A percentile compares a stretch with the other conserved stretches of the same genome.
These are phyloP conservation scores for Pangasianodon hypophthalmus DNA, from an alignment of 2,113 vertebrate species.

Conservation along the genomic window DNA sequence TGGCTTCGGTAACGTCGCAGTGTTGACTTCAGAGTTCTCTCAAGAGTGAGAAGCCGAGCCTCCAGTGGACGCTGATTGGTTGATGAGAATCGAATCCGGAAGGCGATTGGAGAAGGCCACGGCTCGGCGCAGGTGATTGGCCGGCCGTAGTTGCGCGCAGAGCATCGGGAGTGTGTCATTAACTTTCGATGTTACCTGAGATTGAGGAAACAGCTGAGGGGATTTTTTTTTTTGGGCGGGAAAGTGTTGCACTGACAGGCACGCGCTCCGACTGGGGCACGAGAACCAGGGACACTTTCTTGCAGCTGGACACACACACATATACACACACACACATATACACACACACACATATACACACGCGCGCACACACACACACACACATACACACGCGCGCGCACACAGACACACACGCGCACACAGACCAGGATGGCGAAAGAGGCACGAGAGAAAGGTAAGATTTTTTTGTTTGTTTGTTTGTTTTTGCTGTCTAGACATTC, in stretches of 20 bases:
- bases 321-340: not conserved
- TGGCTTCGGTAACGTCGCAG: not conserved
- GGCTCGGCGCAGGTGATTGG: not conserved
- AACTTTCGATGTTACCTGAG: slow-evolving; percentile 37
- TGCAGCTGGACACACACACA: not conserved
- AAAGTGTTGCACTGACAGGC: not conserved
- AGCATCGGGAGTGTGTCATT: not conserved
- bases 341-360: not conserved
- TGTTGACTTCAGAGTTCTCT: not conserved
- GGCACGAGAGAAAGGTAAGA: slow-evolving; percentile 39
- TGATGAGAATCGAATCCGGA: not conserved
- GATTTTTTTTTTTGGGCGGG: not conserved
- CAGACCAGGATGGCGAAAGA: slow-evolving; percentile 41
- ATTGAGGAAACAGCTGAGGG: slow-evolving; percentile 6
- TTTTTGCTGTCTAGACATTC: not conserved
- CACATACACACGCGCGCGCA: not conserved
- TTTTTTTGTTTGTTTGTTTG: not conserved
- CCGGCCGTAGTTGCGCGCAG: not conserved
- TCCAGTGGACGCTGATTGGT: slow-evolving; percentile 23
- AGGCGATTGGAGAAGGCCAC: not conserved
- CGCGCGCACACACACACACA: not conserved
- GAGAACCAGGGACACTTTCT: not conserved
- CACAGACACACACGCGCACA: not conserved
- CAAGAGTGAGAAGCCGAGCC: not conserved
- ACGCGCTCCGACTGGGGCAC: not conserved